phyloP scores from a whole-genome alignment of 35 echinoderm and acorn worm genomes.

The Ophioderma brevispina region DNA sequence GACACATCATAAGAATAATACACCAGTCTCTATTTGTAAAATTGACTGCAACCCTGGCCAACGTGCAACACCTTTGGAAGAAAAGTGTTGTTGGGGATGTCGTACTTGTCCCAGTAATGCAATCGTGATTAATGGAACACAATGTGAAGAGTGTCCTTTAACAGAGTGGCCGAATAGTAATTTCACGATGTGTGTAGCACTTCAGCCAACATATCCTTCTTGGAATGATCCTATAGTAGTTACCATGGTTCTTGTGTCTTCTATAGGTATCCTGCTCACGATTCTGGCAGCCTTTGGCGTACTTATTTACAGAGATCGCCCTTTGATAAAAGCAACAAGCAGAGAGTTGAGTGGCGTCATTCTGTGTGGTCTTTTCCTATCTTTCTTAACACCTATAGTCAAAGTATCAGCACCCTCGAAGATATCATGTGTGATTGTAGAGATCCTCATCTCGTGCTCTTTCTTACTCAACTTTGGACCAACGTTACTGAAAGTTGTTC shows the following conservation, averaged over 20 bases:
- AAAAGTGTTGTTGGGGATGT: slow-evolving; percentile 36
- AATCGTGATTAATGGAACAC: background rate
- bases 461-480: slow-evolving; percentile 20
- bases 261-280: no score
- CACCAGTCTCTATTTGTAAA: slow-evolving; percentile 22
- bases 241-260: no score
- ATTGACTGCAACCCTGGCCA: slow-evolving; percentile 1
- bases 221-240: no score
- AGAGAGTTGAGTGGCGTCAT: background rate
- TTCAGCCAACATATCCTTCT: no score
- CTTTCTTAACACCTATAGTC: background rate
- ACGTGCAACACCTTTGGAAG: background rate
- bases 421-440: background rate
- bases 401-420: background rate
- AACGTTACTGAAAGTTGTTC: slow-evolving; percentile 21
- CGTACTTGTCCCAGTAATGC: background rate
- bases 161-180: background rate
- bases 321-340: slow-evolving; percentile 22
- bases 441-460: background rate
- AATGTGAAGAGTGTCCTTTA: background rate
- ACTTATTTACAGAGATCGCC: background rate
- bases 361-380: background rate
- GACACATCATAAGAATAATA: background rate
- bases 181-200: background rate
- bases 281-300: background rate